Evolutionary conservation across 2,113 vertebrate species (phyloP).

Genomic region (Elaphurus davidianus): DNA sequence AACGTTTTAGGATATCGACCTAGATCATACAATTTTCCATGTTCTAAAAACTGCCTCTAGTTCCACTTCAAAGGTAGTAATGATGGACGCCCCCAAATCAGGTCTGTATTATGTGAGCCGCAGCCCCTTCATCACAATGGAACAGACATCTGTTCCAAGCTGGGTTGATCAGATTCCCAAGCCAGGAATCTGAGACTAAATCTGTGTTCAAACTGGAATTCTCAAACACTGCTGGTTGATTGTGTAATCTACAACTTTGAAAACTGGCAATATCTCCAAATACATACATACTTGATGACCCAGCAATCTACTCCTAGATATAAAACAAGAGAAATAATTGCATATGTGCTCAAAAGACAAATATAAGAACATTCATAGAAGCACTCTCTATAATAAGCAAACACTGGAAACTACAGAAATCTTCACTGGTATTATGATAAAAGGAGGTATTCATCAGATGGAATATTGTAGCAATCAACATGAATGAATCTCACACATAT

Average conservation of each 20-base stretch:
- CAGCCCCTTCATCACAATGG: not conserved
- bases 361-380: not conserved
- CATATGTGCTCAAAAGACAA: not conserved
- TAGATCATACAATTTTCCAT: not conserved
- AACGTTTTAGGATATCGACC: not conserved
- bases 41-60: not conserved
- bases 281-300: not conserved
- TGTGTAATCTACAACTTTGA: not conserved
- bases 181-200: not conserved
- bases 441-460: not conserved
- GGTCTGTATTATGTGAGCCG: not conserved
- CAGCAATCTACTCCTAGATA: not conserved
- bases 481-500: not conserved
- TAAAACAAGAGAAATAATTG: not conserved
- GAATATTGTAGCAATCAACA: not conserved
- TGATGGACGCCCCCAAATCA: not conserved
- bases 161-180: not conserved
- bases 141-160: not conserved
- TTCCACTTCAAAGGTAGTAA: not conserved
- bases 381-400: not conserved
- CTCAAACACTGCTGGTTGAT: not conserved
- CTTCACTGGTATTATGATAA: not conserved
- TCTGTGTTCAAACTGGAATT: not conserved
- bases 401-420: not conserved
- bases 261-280: not conserved